phyloP scores from a whole-genome alignment of 64 coral and sea anemone genomes.

The Porites lutea region DNA sequence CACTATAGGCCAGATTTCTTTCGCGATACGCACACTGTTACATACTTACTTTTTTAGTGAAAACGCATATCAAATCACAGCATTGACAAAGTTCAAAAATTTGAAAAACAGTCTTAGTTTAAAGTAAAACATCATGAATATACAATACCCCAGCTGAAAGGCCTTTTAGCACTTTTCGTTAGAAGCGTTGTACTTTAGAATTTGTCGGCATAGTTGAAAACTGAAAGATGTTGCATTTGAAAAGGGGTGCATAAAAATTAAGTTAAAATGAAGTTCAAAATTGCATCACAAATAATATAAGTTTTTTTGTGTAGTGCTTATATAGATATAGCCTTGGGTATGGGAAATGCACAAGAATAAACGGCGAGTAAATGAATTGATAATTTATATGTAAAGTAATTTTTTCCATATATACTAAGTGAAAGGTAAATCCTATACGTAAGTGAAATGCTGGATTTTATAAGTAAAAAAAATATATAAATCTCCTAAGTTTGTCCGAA shows the following conservation, averaged over 20 bases:
- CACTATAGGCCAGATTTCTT: background rate
- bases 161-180: background rate
- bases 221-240: background rate
- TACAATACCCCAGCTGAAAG: background rate
- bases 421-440: too few species aligned
- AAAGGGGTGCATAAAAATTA: background rate
- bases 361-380: too few species aligned
- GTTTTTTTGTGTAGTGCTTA: background rate
- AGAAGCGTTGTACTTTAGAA: background rate
- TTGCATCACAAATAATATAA: background rate
- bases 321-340: too few species aligned
- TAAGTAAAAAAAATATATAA: too few species aligned
- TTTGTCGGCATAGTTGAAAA: background rate
- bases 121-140: background rate
- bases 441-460: too few species aligned
- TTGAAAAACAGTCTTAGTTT: background rate
- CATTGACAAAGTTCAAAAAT: too few species aligned
- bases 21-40: background rate
- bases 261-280: background rate
- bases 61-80: background rate
- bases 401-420: too few species aligned
- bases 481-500: too few species aligned
- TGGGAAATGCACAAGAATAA: too few species aligned
- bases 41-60: background rate
- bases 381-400: too few species aligned